Conservation (phyloP, 2,888 invertebrate genomes). For the Rhogogaster chlorosoma region DNA sequence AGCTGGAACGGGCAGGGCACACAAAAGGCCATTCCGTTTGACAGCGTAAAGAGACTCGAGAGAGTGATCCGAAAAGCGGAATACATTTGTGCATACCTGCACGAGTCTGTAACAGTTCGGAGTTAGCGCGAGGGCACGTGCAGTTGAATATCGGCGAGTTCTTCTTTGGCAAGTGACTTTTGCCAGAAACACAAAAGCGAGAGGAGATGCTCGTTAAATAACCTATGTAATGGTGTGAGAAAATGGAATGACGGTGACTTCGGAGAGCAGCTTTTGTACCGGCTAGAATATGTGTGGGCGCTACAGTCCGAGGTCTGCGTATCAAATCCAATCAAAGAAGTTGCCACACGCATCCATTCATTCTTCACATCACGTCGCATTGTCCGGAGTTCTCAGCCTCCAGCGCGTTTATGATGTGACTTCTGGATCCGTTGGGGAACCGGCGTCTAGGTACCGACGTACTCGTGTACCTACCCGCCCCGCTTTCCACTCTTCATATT, state of each 20-base stretch:
- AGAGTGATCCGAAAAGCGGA: not conserved
- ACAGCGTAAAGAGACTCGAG: not conserved
- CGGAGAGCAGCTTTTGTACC: not conserved
- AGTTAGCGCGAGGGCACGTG: not conserved
- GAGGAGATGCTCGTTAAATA: not conserved
- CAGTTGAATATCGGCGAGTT: not conserved
- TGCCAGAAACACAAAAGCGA: not conserved
- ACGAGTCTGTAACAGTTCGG: not conserved
- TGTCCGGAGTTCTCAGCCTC: conserved; percentile 55
- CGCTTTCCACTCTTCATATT: not conserved
- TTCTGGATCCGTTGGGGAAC: not conserved
- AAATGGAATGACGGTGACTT: not conserved
- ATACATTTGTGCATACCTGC: not conserved
- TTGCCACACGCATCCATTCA: conserved; percentile 59
- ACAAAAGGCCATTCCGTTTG: not conserved
- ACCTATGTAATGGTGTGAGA: not conserved
- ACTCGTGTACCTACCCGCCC: not conserved
- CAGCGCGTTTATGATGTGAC: not conserved
- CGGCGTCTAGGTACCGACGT: conserved; percentile 9
- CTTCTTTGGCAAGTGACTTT: conserved; percentile 21
- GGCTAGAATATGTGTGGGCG: conserved; percentile 65
- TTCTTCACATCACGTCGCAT: conserved; percentile 58
- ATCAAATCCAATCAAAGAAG: conserved; percentile 74
- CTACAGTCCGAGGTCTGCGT: conserved; percentile 64
- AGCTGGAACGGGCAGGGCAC: not conserved